Evolutionary conservation across 92 coral and sea anemone species (phyloP).

Genomic region (Porites cylindrica): DNA sequence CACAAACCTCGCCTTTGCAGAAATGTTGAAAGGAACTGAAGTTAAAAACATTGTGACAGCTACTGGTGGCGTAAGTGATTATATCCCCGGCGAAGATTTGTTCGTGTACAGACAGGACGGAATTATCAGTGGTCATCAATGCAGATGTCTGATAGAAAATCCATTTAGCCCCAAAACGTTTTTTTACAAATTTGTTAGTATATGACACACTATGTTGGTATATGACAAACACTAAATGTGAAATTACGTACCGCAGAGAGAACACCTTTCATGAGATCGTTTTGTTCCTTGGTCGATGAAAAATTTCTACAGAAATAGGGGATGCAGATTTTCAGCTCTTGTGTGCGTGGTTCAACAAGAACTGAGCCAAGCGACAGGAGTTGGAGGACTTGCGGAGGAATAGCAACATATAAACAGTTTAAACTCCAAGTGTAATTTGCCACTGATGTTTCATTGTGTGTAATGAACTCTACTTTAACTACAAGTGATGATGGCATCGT

Average conservation of each 20-base stretch:
- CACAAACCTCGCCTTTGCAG: too few species aligned
- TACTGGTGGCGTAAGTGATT: too few species aligned
- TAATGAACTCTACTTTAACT: not conserved
- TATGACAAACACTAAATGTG: too few species aligned
- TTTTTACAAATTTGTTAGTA: too few species aligned
- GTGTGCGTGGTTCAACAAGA: not conserved
- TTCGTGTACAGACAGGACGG: too few species aligned
- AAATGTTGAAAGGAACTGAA: too few species aligned
- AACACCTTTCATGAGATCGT: not conserved
- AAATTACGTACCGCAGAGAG: slow-evolving; percentile 3
- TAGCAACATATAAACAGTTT: not conserved
- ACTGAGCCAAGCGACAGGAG: not conserved
- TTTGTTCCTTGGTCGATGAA: not conserved
- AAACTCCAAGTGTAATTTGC: slow-evolving; percentile 13
- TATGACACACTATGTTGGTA: not conserved
- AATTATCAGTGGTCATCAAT: too few species aligned
- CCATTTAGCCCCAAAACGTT: too few species aligned
- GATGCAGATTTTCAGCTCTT: slow-evolving; percentile 1
- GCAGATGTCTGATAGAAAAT: too few species aligned
- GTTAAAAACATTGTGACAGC: too few species aligned
- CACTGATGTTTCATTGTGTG: not conserved
- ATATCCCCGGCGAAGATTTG: too few species aligned
- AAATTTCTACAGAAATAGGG: not conserved
- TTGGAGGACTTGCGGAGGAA: not conserved
- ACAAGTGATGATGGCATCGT: not conserved